Percentiles rank a stretch among this genome's conserved stretches.
phyloP scores from a whole-genome alignment of 2,888 invertebrate species.

The Leptogaster cylindrica region DNA sequence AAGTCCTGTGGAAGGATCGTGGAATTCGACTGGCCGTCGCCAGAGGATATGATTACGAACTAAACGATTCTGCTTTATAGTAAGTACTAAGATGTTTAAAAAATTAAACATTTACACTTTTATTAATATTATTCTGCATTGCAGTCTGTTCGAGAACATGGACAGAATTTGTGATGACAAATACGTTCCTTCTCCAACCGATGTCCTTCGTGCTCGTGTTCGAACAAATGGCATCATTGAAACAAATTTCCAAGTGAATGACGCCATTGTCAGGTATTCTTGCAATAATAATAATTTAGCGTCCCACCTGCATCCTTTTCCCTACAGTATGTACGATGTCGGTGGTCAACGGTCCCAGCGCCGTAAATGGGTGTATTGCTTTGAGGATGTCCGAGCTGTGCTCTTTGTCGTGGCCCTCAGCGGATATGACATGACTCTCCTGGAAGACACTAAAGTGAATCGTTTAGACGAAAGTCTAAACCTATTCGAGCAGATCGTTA shows the following conservation, averaged over 20 bases:
- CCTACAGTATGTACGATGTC: slow-evolving; percentile 73
- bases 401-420: slow-evolving; percentile 71
- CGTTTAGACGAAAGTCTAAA: slow-evolving; percentile 70
- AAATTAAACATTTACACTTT: too few relatives aligned
- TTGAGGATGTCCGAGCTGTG: slow-evolving; percentile 70
- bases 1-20: slow-evolving; percentile 69
- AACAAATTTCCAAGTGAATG: slow-evolving; percentile 69
- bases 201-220: slow-evolving; percentile 69
- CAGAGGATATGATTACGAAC: slow-evolving; percentile 71
- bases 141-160: slow-evolving; percentile 72
- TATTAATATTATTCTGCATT: neutral
- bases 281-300: too few relatives aligned
- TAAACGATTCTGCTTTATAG: slow-evolving; percentile 72
- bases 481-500: slow-evolving; percentile 69
- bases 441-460: slow-evolving; percentile 69
- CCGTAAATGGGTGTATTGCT: slow-evolving; percentile 73
- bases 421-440: slow-evolving; percentile 71
- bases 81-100: slow-evolving; percentile 57
- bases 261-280: slow-evolving; percentile 63
- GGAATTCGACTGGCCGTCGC: slow-evolving; percentile 69
- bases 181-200: slow-evolving; percentile 69
- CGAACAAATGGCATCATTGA: slow-evolving; percentile 72
- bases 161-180: slow-evolving; percentile 69
- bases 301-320: too few relatives aligned
- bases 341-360: slow-evolving; percentile 72